Base-by-base conservation (phyloP, 2,797 vertebrate genomes). In the Hippoglossus hippoglossus region DNA sequence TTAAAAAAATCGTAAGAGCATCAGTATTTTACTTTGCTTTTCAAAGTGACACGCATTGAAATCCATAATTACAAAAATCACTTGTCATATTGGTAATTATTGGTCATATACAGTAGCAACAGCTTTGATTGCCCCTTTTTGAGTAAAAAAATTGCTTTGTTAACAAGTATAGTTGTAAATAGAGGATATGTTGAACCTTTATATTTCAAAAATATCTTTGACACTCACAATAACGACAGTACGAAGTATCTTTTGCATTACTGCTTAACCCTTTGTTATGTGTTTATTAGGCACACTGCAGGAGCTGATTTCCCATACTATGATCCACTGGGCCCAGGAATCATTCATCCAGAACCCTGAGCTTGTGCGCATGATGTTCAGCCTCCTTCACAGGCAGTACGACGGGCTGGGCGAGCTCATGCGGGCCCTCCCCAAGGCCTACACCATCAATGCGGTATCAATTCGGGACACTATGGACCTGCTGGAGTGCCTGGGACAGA, bases 301-400 rank as follows among this genome's bases (percentile, higher is more conserved):
- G 90, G 97, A 97, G 87, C 92, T 99, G 39, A 97, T 99, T 87
- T 99, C 97, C 0, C 97, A 99, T 63, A 98, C 96, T 0, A 96
- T 96, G 95, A 97, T 98, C 70, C 96, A 97, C 52, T 99, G 98
- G 98, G 97, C 97, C 0, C 97, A 98, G 79, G 97, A 99, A 26
- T 96, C 98, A 0, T 99, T 97, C 39, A 96, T 99, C 82, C 97
- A 99, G 94, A 98, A 96, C 88, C 97, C 97, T 0, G 97, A 98
- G 77, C 92, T 99, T 36, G 98, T 99, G 2, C 92, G 98, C 0
- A 96, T 97, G 84, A 99, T 99, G 98, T 99, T 99, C 90, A 96
- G 96, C 89, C 95, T 99, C 21, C 95, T 99, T 28, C 97, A 98
- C 88, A 91, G 96, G 1, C 98, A 99, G 88, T 99, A 99, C 0